Evolutionary conservation across 2,113 vertebrate species (phyloP), one percentile per base, ranked within the genome.

Genomic region (Lanius ludovicianus): DNA sequence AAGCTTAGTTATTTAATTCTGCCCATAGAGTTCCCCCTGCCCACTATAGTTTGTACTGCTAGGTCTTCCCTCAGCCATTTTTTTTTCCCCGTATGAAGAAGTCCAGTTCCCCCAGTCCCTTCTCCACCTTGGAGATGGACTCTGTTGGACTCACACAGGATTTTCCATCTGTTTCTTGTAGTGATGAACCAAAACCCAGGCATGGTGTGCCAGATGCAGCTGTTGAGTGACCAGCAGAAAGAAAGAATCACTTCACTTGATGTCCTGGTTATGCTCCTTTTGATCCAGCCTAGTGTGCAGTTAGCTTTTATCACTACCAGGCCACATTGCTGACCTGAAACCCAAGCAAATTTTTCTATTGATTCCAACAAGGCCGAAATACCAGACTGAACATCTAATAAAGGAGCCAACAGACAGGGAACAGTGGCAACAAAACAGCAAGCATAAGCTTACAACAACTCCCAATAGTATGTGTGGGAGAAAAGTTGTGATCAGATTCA

Each of bases 331-430:
- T 87, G 90, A 94, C 90, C 55, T 94, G 92, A 96, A 93, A 96
- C 86, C 47, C 79, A 84, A 93, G 79, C 86, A 86, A 84, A 59
- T 93, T 94, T 87, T 96, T 76, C 90, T 86, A 84, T 13, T 86
- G 90, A 90, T 77, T 77, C 47, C 92, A 94, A 64, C 59, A 95
- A 90, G 68, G 78, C 85, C 5, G 55, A 94, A 94, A 97, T 93
- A 80, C 75, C 85, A 93, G 83, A 88, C 57, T 62, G 71, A 83
- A 53, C 71, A 77, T 85, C 68, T 80, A 91, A 96, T 77, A 95
- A 92, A 76, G 79, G 59, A 92, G 37, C 35, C 67, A 90, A 62
- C 77, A 77, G 87, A 63, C 78, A 83, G 74, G 44, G 39, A 85
- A 79, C 31, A 69, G 86, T 3, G 20, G 86, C 25, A 90, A 73